These are phyloP conservation scores for Clarias platycephalus DNA, from an alignment of 2,797 vertebrate species.

Conservation along the genomic window DNA sequence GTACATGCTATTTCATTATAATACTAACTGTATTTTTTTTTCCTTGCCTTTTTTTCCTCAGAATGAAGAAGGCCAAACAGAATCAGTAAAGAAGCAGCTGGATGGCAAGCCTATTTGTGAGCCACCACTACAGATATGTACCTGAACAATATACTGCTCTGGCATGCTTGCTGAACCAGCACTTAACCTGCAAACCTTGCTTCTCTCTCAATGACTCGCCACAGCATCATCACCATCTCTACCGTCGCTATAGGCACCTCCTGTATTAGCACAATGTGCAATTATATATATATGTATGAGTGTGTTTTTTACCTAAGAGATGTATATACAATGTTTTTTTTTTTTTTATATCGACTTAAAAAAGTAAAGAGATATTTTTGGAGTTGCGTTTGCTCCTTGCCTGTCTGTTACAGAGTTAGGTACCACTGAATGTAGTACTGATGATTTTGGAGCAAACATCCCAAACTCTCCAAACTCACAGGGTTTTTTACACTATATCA, in stretches of 20 bases:
- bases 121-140: slow-evolving; percentile 62
- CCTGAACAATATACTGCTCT: slow-evolving; percentile 66
- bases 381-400: slow-evolving; percentile 58
- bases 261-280: slow-evolving; percentile 63
- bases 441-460: slow-evolving; percentile 50
- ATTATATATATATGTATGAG: slow-evolving; percentile 71
- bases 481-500: slow-evolving; percentile 2
- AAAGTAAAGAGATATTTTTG: slow-evolving; percentile 70
- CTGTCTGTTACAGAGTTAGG: slow-evolving; percentile 61
- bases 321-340: slow-evolving; percentile 68
- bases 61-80: slow-evolving; percentile 73
- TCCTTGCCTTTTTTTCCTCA: slow-evolving; percentile 49
- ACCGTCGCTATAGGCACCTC: slow-evolving; percentile 41
- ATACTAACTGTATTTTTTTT: slow-evolving; percentile 41
- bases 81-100: slow-evolving; percentile 58
- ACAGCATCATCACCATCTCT: slow-evolving; percentile 53
- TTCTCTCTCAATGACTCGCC: slow-evolving; percentile 58
- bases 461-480: slow-evolving; percentile 9
- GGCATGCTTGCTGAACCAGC: slow-evolving; percentile 71
- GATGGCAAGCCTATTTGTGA: slow-evolving; percentile 55
- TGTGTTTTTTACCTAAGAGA: slow-evolving; percentile 66
- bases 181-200: slow-evolving; percentile 71
- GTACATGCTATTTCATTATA: not conserved
- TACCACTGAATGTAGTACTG: slow-evolving; percentile 39
- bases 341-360: slow-evolving; percentile 54